phyloP scores from a whole-genome alignment of 2,113 vertebrate genomes.

The Paramormyrops kingsleyae region DNA sequence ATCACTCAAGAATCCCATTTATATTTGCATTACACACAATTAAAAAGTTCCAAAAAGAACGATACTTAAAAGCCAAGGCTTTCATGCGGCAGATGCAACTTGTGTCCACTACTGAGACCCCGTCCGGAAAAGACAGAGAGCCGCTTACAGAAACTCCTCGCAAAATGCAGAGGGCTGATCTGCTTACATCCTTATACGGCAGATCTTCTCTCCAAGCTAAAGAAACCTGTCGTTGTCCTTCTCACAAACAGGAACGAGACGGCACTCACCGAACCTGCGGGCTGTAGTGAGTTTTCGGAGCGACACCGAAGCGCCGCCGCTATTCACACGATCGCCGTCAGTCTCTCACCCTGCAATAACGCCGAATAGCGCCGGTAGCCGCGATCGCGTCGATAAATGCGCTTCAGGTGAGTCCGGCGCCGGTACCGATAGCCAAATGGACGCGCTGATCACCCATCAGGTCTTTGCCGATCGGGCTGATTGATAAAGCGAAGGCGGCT shows the following conservation, averaged over 20 bases:
- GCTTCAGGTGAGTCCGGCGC: neutral
- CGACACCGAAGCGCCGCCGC: neutral
- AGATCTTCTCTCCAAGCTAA: neutral
- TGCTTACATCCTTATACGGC: neutral
- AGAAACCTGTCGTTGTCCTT: neutral
- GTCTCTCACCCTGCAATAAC: neutral
- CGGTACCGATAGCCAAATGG: neutral
- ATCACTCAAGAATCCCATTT: neutral
- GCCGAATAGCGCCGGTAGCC: neutral
- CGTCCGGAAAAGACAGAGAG: neutral
- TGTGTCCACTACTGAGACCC: neutral
- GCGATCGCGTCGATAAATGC: neutral
- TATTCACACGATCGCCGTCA: neutral
- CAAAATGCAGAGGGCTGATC: neutral
- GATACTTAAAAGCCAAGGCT: neutral
- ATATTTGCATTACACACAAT: neutral
- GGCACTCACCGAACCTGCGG: neutral
- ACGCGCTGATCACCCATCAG: constrained; percentile 33
- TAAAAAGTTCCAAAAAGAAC: neutral
- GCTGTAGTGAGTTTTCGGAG: neutral
- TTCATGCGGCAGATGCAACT: neutral
- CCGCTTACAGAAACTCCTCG: neutral
- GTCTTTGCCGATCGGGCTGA: neutral
- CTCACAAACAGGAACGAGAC: neutral
- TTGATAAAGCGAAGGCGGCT: neutral